Evolutionary conservation across 1,140 invertebrate genomes (phyloP), one percentile per base, ranked within the genome.

Genomic region (Drosophila arizonae): DNA sequence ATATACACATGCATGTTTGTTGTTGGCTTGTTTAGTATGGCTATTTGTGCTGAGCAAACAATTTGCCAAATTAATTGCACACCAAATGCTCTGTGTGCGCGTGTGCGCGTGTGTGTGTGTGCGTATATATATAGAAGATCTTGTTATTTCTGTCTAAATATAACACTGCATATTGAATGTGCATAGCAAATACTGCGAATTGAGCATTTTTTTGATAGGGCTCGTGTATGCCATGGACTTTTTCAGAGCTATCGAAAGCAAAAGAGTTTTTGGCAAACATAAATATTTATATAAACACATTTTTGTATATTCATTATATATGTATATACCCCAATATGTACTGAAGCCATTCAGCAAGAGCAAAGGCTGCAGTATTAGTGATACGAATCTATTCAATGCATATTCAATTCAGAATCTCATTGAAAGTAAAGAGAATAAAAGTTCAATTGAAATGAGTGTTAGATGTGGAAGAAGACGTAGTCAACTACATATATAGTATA

Each of bases 61-160:
- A 86, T 88, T 88, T 88, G 84, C 84, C 68, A 88, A 88, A 88
- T 88, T 88, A 88, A 88, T 88, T 88, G 84, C 84, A 88, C 84
- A 88, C 84, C 84, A 88, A 82, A 82, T 79, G 71, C 68, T 67
- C 51, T 33, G 48, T 71, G 57, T 72, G 15, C 41, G 50, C 50
- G 33, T 28, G 39, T n/a, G 11, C 15, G 43, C 43, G 45, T 21
- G 66, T 66, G 51, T 48, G 46, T 43, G 13, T 54, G 21, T 64
- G 46, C 1, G 17, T 17, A 17, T 17, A 17, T 17, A 17, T 61
- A 51, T 77, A 41, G 52, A 43, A 30, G n/a, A 15, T 39, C 45
- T 71, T 66, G 51, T 60, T 76, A 50, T 68, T 61, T 30, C 62
- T 45, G 43, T 15, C 66, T 71, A 64, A 64, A 60, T 50, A 72